Evolutionary conservation across 2,797 vertebrate genomes (phyloP).

Genomic region (Gila robusta): DNA sequence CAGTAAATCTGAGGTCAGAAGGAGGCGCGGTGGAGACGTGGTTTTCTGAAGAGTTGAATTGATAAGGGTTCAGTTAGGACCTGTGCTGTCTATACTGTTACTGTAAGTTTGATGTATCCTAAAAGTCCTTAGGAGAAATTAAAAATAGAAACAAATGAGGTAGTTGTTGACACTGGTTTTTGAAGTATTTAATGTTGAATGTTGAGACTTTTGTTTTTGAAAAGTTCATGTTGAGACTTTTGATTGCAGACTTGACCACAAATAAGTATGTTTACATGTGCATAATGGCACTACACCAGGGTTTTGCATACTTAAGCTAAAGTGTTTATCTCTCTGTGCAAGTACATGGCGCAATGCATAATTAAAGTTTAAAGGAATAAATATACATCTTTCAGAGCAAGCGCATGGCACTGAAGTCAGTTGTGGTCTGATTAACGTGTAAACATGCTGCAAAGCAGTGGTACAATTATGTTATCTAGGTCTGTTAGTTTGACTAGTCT

Average conservation of each 20-base stretch:
- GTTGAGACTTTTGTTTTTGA: background rate
- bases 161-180: background rate
- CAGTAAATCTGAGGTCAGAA: conserved; percentile 37
- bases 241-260: background rate
- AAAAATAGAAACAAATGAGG: background rate
- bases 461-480: background rate
- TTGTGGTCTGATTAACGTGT: background rate
- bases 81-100: background rate
- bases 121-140: background rate
- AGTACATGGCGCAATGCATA: background rate
- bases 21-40: conserved; percentile 2
- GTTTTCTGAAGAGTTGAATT: conserved; percentile 12
- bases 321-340: background rate
- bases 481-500: background rate
- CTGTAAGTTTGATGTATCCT: background rate
- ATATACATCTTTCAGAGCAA: background rate
- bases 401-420: background rate
- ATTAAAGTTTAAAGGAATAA: background rate
- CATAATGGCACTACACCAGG: background rate
- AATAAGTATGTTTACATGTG: background rate
- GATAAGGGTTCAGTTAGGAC: background rate
- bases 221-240: background rate
- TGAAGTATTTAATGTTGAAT: background rate
- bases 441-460: background rate
- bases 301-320: background rate